Evolutionary conservation across 2,888 invertebrate genomes (phyloP), one percentile per base, ranked within the genome.

Genomic region (Celastrina argiolus): DNA sequence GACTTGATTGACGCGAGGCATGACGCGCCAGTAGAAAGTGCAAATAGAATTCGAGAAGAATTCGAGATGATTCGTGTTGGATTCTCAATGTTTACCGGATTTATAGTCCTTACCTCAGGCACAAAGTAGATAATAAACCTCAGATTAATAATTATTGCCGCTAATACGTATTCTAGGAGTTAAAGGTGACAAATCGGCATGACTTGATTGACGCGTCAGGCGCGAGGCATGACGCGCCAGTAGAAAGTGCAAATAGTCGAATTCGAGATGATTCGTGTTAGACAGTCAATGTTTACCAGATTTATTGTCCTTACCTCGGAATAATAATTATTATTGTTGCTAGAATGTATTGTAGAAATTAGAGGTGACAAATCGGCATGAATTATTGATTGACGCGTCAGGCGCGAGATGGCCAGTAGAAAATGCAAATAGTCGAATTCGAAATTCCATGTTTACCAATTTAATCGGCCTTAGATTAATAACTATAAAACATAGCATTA

Each of bases 321-420:
- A n/a, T n/a, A n/a, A n/a, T n/a, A n/a, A n/a, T n/a, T n/a, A 91
- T 90, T 90, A 88, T 89, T 88, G 88, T 88, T 87, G 85, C 89
- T 84, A 85, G 88, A 88, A 88, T 88, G 80, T 84, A 86, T 85
- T 88, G 85, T 88, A 76, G 81, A 87, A 84, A 88, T 87, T 88
- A 87, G 81, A 81, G 82, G 84, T 88, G 89, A 90, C 89, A 88
- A 89, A 90, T 88, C 85, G 84, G 82, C 85, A 83, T 80, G 82
- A 82, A 87, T 85, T n/a, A n/a, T n/a, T 91, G 89, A 91, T 90
- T 91, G 91, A 91, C 90, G 88, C 88, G 89, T n/a, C n/a, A 85
- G 88, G 88, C 85, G 88, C 86, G 88, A 89, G 87, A 88, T 88
- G n/a, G 86, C 79, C 84, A 82, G 81, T 88, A 88, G 90, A 91